These are phyloP conservation scores for Anthrax anthrax DNA, from an alignment of 2,888 invertebrate species.

Conservation along the genomic window DNA sequence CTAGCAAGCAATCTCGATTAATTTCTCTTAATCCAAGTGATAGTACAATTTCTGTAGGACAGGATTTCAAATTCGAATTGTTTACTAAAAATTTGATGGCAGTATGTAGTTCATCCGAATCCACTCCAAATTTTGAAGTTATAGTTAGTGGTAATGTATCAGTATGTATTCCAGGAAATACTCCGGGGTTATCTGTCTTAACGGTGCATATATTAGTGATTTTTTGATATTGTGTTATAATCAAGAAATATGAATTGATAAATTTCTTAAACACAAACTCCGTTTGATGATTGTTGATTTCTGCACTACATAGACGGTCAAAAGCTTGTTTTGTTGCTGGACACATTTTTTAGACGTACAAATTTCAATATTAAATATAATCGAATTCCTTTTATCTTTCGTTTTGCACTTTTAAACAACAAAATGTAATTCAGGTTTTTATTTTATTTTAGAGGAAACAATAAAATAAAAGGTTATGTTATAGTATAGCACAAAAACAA, in stretches of 20 bases:
- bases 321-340: conserved; percentile 17
- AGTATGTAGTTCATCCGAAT: conserved; percentile 24
- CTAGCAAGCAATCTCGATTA: conserved; percentile 18
- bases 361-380: too few species aligned
- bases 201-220: conserved; percentile 25
- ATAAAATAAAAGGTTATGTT: too few species aligned
- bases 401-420: too few species aligned
- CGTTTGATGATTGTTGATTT: conserved; percentile 21
- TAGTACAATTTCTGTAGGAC: conserved; percentile 23
- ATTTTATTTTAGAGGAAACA: too few species aligned
- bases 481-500: too few species aligned
- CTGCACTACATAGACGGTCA: conserved; percentile 19
- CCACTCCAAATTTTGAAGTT: conserved; percentile 22
- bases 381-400: too few species aligned
- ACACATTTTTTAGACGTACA: conserved; percentile 1
- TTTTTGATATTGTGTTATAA: conserved; percentile 27
- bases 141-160: conserved; percentile 16
- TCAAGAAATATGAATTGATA: conserved; percentile 25
- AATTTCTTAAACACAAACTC: conserved; percentile 28
- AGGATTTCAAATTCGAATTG: conserved; percentile 21
- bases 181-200: conserved; percentile 19
- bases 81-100: conserved; percentile 28
- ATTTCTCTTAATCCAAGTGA: conserved; percentile 24
- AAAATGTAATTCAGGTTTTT: too few species aligned
- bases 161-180: background rate